These are phyloP conservation scores for Xenopus petersii DNA, from an alignment of 2,797 vertebrate genomes.

Conservation along the genomic window DNA sequence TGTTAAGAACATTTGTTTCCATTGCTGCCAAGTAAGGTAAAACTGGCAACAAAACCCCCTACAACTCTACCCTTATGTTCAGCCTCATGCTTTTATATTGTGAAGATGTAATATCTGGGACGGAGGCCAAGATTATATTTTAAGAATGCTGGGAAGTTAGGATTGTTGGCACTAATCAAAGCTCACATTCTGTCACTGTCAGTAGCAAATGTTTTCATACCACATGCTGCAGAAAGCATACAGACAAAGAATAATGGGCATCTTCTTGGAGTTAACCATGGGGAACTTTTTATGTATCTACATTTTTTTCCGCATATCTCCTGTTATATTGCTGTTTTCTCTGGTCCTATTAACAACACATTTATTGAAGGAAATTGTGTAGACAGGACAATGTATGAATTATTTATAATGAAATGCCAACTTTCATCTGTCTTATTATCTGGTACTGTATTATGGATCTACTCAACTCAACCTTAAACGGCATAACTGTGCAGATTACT, in stretches of 20 bases:
- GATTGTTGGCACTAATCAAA: slow-evolving; percentile 35
- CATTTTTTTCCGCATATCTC: not conserved
- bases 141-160: slow-evolving; percentile 46
- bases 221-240: slow-evolving; percentile 41
- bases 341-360: not conserved
- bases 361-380: too few relatives aligned
- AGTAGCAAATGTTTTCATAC: slow-evolving; percentile 32
- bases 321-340: not conserved
- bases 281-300: slow-evolving; percentile 3
- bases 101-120: slow-evolving; percentile 42
- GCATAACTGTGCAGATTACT: too few relatives aligned
- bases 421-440: too few relatives aligned
- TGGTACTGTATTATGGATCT: too few relatives aligned
- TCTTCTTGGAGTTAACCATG: slow-evolving; percentile 6
- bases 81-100: slow-evolving; percentile 30
- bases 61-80: slow-evolving; percentile 8
- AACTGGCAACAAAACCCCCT: not conserved
- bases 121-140: slow-evolving; percentile 40
- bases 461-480: too few relatives aligned
- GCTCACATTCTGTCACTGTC: slow-evolving; percentile 35
- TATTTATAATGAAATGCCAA: too few relatives aligned
- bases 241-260: slow-evolving; percentile 13
- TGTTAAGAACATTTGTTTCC: not conserved
- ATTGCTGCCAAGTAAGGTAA: not conserved
- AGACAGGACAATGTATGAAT: too few relatives aligned